Percentiles rank a stretch among this genome's conserved stretches.
Evolutionary conservation across 2,888 invertebrate species (phyloP).

Genomic region (Thysanoteuthis rhombus): DNA sequence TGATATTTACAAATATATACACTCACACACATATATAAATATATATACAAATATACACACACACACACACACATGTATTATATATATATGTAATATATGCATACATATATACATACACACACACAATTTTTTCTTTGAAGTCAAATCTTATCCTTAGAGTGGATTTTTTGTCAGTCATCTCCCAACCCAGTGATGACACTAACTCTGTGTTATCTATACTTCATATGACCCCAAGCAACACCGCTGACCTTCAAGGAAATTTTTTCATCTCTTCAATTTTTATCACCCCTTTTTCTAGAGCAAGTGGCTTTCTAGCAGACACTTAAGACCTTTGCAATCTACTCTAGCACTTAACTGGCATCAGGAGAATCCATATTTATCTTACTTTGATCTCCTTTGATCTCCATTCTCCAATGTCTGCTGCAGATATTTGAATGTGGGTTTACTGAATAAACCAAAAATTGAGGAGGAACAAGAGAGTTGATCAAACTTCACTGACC

Average conservation of each 20-base stretch:
- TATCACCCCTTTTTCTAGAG: background rate
- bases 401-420: background rate
- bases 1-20: background rate
- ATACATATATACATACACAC: background rate
- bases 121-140: too few relatives aligned
- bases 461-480: background rate
- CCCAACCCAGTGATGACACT: background rate
- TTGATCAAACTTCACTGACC: background rate
- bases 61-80: background rate
- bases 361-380: background rate
- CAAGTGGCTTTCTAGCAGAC: background rate
- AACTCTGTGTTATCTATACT: background rate
- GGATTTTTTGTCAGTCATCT: background rate
- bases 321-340: background rate
- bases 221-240: background rate
- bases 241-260: background rate
- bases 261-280: background rate
- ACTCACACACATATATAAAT: background rate
- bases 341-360: background rate
- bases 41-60: background rate
- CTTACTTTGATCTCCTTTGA: background rate
- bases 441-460: background rate
- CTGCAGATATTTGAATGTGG: background rate
- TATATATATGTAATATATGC: background rate
- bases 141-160: background rate